Evolutionary conservation across 2,113 vertebrate genomes (phyloP).

Genomic region (Brachionichthys hirsutus): DNA sequence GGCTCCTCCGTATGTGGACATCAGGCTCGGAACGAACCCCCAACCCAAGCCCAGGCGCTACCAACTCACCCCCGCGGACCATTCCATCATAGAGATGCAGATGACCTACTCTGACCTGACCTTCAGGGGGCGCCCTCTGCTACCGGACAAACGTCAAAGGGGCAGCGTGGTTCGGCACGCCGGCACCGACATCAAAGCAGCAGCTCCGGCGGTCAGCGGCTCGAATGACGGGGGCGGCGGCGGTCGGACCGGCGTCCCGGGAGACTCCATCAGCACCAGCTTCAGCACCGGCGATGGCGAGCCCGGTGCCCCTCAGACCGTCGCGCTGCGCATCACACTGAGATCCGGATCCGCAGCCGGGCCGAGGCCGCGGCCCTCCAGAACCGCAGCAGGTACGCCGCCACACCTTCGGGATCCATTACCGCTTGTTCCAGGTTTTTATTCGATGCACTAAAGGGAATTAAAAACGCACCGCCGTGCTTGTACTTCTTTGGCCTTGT

Average conservation of each 20-base stretch:
- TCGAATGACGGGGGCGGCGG: fast-evolving
- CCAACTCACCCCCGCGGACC: slow-evolving; percentile 40
- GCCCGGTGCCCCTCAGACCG: slow-evolving; percentile 60
- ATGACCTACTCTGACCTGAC: slow-evolving; percentile 80
- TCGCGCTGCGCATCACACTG: slow-evolving; percentile 62
- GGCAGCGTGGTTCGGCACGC: background rate
- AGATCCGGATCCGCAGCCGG: slow-evolving; percentile 28
- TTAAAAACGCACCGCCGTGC: too few relatives aligned
- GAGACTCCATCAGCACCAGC: background rate
- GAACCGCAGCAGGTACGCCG: background rate
- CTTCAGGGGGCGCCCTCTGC: slow-evolving; percentile 67
- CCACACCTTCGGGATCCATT: too few relatives aligned
- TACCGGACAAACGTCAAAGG: slow-evolving; percentile 25
- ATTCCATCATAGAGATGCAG: slow-evolving; percentile 73
- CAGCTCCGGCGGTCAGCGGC: background rate
- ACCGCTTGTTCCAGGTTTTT: too few relatives aligned
- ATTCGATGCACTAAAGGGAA: too few relatives aligned
- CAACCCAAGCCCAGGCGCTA: background rate
- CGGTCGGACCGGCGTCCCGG: fast-evolving
- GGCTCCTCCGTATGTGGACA: slow-evolving; percentile 20
- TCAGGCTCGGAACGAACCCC: background rate
- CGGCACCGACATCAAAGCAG: background rate
- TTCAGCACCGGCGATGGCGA: background rate
- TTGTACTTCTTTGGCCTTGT: too few relatives aligned
- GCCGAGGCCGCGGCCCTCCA: background rate